These are phyloP conservation scores for Ommatoiulus sabulosus DNA, from an alignment of 2,888 invertebrate species.

Conservation along the genomic window DNA sequence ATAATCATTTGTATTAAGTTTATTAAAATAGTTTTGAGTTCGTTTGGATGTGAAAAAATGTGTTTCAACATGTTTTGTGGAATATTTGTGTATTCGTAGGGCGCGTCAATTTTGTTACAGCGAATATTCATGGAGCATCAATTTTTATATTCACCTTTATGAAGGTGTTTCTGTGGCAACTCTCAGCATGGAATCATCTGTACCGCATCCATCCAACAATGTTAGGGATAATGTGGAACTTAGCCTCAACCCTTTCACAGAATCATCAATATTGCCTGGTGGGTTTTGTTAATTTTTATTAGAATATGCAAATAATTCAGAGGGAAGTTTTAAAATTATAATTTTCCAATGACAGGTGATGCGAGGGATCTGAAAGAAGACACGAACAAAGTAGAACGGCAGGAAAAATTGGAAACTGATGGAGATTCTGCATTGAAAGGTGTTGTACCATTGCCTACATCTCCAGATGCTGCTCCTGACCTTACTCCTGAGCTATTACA, in stretches of 20 bases:
- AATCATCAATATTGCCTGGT: not conserved
- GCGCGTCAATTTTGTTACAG: not conserved
- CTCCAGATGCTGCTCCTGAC: constrained; percentile 67
- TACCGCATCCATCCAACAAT: not conserved
- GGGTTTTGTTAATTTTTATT: not conserved
- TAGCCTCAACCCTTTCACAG: not conserved
- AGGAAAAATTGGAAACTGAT: not conserved
- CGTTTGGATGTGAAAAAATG: too few species aligned
- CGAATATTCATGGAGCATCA: constrained; percentile 4
- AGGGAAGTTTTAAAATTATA: not conserved
- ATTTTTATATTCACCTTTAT: not conserved
- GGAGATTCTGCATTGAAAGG: not conserved
- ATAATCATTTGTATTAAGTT: too few species aligned
- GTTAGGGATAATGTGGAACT: not conserved
- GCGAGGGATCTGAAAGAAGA: not conserved
- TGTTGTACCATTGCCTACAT: constrained; percentile 5
- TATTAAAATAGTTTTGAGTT: too few species aligned
- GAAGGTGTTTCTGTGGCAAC: constrained; percentile 11
- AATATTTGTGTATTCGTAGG: not conserved
- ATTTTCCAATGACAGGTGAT: not conserved
- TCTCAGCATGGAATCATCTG: not conserved
- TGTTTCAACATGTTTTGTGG: not conserved
- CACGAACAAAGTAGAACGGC: not conserved
- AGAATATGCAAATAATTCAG: not conserved
- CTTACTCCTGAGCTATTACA: constrained; percentile 79